A percentile compares a stretch with the other conserved stretches of the same genome.
Conservation (phyloP, 2,888 invertebrate species). For the Invenusta paracnida region DNA sequence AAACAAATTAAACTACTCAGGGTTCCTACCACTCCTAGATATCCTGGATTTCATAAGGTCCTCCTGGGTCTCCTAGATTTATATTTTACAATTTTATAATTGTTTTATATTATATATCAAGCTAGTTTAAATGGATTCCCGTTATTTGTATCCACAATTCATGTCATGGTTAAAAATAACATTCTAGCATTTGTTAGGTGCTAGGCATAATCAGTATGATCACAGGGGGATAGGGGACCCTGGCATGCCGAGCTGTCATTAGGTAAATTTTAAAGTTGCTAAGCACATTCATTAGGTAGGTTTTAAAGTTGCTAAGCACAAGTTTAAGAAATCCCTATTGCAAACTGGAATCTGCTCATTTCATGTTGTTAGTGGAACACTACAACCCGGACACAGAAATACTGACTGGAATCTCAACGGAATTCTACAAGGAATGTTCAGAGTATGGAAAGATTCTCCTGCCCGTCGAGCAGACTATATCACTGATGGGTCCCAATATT, state of each 20-base stretch:
- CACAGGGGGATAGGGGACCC: too few relatives aligned
- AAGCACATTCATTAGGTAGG: background rate
- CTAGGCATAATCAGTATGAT: too few relatives aligned
- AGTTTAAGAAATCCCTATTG: background rate
- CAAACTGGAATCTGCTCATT: slow-evolving; percentile 11
- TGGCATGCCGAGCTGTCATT: too few relatives aligned
- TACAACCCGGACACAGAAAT: background rate
- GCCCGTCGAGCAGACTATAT: background rate
- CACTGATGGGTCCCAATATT: slow-evolving; percentile 18
- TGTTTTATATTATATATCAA: background rate
- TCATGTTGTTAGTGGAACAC: background rate
- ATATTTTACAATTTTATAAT: background rate
- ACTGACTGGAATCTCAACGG: background rate
- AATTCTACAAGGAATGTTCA: slow-evolving; percentile 18
- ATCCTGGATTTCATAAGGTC: background rate
- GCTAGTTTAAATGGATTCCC: background rate
- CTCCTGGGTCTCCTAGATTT: too few relatives aligned
- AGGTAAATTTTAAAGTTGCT: too few relatives aligned
- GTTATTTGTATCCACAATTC: background rate
- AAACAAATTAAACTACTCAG: too few relatives aligned
- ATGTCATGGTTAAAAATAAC: background rate
- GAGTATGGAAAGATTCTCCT: slow-evolving; percentile 12
- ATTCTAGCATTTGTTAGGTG: too few relatives aligned
- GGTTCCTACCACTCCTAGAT: background rate
- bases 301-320: background rate